Evolutionary conservation across 2,113 vertebrate genomes (phyloP), one percentile per base, ranked within the genome.

Genomic region (Cranoglanis bouderius): DNA sequence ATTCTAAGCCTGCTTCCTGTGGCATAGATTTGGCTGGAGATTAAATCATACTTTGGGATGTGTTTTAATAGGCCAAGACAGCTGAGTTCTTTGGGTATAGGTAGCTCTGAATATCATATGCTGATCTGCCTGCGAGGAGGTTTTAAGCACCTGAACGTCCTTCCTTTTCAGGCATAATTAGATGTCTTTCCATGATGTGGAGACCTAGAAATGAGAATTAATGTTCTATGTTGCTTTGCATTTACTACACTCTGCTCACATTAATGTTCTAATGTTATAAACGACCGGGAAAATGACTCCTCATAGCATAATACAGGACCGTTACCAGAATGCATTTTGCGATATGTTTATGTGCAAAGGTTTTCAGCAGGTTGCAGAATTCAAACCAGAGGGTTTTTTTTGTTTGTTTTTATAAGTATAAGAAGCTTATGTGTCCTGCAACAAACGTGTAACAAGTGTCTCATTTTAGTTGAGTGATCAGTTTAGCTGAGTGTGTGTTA

Each of bases 1-100:
- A 65, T 90, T 92, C 74, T 65, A 86, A 26, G 81, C 84, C 84
- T 32, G 87, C 87, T 92, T 90, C 84, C 80, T 91, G 67, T 89
- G 61, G 46, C 63, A 21, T 38, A n/a, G 49, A 65, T 6, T 21
- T 0, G 13, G 40, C 4, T 57, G 40, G 29, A 86, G 89, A 80
- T 82, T 74, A 88, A 88, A 78, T 75, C 57, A 21, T 3, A 0
- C 80, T 57, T 67, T 65, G 40, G 63, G 88, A n/a, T 80, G 51
- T 59, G 49, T 70, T 46, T 81, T 49, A 77, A 57, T 26, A 83
- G 21, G 24, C 7, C 43, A 29, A 63, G 32, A 21, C 9, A 53
- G 43, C 32, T 32, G 13, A 40, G 21, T 16, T 24, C n/a, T 38
- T 49, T 67, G 40, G 55, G 40, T 51, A 61, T 35, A 35, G 3